phyloP scores from a whole-genome alignment of 2,888 invertebrate genomes.

The Dasysyrphus tricinctus region DNA sequence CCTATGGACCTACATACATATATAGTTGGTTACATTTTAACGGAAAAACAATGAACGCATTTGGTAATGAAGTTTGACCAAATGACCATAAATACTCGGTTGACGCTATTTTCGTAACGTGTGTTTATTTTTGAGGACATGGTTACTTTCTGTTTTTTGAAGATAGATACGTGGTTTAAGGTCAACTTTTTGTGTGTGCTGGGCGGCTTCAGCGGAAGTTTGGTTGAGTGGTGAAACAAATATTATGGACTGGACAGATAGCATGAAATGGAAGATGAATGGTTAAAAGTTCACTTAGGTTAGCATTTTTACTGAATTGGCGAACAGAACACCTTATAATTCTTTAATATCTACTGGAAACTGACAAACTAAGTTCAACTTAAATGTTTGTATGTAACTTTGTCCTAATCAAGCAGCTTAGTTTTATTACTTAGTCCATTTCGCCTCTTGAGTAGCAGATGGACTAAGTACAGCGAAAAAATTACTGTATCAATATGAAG shows the following conservation, averaged over 20 bases:
- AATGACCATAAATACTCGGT: conserved; percentile 14
- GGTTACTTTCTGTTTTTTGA: background rate
- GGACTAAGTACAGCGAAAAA: too few relatives aligned
- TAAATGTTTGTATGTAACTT: too few relatives aligned
- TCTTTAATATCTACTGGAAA: too few relatives aligned
- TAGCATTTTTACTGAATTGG: background rate
- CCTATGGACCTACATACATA: too few relatives aligned
- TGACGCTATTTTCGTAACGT: background rate
- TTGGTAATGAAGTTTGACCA: conserved; percentile 54
- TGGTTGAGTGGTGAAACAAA: background rate
- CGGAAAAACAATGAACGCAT: conserved; percentile 30
- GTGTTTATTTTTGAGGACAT: background rate
- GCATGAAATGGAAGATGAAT: background rate
- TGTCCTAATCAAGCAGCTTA: too few relatives aligned
- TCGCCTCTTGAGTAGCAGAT: too few relatives aligned
- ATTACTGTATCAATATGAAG: too few relatives aligned
- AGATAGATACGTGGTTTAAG: background rate
- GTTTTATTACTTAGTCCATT: too few relatives aligned
- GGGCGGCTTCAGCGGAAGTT: conserved; percentile 1
- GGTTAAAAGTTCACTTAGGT: background rate
- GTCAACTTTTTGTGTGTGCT: conserved; percentile 11
- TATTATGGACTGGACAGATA: conserved; percentile 12
- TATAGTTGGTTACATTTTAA: conserved; percentile 15
- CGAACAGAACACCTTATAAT: too few relatives aligned
- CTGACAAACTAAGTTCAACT: too few relatives aligned